phyloP scores from a whole-genome alignment of 2,113 vertebrate genomes.

The Trogon surrucura region DNA sequence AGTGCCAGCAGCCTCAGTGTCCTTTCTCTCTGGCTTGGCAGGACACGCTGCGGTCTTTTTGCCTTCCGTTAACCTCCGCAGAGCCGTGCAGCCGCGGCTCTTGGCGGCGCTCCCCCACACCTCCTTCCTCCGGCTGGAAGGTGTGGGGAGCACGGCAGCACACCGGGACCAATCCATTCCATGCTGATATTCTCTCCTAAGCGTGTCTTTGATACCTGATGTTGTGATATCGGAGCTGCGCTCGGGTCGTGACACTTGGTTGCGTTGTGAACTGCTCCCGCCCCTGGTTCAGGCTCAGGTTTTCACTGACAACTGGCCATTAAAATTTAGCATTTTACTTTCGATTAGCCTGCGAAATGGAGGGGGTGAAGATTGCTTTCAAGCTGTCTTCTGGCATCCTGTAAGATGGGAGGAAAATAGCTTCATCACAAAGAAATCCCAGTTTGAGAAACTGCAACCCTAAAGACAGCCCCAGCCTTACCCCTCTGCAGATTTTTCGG shows the following conservation, averaged over 20 bases:
- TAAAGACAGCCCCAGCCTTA: background rate
- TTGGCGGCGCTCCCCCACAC: background rate
- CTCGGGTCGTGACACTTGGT: background rate
- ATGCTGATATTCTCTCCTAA: background rate
- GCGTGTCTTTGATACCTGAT: background rate
- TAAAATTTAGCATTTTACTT: background rate
- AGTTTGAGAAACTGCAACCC: background rate
- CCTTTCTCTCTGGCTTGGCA: conserved; percentile 58
- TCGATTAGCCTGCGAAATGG: background rate
- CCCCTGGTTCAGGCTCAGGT: background rate
- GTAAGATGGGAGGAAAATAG: background rate
- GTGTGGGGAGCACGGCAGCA: background rate
- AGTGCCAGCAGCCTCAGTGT: background rate
- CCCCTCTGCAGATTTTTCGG: background rate
- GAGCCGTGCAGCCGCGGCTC: background rate
- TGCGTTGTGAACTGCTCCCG: too few relatives aligned
- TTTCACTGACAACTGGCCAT: background rate
- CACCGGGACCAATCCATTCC: background rate
- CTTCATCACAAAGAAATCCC: background rate
- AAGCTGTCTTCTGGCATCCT: background rate
- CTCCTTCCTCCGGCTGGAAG: background rate
- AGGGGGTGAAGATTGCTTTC: background rate
- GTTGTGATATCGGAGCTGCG: background rate
- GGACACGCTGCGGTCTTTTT: conserved; percentile 22
- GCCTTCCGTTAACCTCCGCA: background rate